Evolutionary conservation across 1,140 invertebrate species (phyloP).

Genomic region (Megathymus violae): DNA sequence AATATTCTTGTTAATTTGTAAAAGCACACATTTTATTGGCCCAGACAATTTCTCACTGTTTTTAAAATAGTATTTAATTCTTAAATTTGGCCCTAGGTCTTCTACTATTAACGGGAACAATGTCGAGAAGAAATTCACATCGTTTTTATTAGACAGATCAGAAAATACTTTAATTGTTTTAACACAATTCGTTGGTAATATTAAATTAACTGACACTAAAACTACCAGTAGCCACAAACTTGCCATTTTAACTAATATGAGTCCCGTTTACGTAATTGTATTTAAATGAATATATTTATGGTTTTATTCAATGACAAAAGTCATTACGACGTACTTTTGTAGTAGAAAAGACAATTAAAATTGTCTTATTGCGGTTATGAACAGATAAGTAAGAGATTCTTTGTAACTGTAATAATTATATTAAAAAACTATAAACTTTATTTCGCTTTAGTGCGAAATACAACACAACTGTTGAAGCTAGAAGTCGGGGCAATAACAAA

Average conservation of each 20-base stretch:
- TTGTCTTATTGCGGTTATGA: neutral
- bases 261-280: conserved; percentile 7
- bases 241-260: conserved; percentile 14
- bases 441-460: too few species aligned
- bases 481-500: too few species aligned
- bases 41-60: conserved; percentile 23
- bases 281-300: conserved; percentile 9
- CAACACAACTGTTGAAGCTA: too few species aligned
- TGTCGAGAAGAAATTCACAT: conserved; percentile 37
- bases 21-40: conserved; percentile 36
- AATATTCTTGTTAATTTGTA: conserved; percentile 27
- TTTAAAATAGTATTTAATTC: conserved; percentile 38
- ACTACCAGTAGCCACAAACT: conserved; percentile 1
- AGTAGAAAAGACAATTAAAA: neutral
- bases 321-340: neutral
- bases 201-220: conserved; percentile 13
- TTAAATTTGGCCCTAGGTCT: conserved; percentile 35
- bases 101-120: conserved; percentile 42
- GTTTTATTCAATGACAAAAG: conserved; percentile 2
- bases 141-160: conserved; percentile 34
- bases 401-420: too few species aligned
- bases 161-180: conserved; percentile 37
- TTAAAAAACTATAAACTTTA: too few species aligned
- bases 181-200: conserved; percentile 1
- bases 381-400: too few species aligned